Evolutionary conservation across 2,113 vertebrate genomes (phyloP).

Genomic region (Tiliqua scincoides): DNA sequence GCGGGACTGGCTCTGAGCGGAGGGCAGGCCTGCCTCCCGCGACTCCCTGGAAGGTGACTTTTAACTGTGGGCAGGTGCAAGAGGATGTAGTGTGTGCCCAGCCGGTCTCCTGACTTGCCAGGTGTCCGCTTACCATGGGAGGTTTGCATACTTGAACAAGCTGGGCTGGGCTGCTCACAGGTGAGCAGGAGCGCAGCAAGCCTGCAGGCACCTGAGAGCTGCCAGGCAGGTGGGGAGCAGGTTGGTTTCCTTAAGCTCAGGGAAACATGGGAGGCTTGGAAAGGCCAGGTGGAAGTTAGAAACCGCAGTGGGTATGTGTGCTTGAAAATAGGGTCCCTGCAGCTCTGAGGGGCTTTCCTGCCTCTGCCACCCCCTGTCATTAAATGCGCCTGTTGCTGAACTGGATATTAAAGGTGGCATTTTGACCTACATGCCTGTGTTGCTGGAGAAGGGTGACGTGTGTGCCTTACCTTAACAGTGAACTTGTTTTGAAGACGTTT

Average conservation of each 20-base stretch:
- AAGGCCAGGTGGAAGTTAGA: neutral
- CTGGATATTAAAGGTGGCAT: too few species aligned
- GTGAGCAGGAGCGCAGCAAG: slow-evolving; percentile 15
- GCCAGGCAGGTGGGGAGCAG: too few species aligned
- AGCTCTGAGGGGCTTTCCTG: neutral
- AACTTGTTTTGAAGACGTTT: too few species aligned
- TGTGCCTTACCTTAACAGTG: too few species aligned
- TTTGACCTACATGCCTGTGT: too few species aligned
- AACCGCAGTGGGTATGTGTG: neutral
- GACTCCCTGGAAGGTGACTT: slow-evolving; percentile 66
- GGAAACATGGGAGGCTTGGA: slow-evolving; percentile 21
- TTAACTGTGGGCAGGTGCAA: slow-evolving; percentile 42
- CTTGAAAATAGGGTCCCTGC: neutral
- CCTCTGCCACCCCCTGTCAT: too few species aligned
- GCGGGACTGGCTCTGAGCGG: slow-evolving; percentile 44
- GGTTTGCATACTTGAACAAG: slow-evolving; percentile 51
- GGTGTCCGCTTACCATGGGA: neutral
- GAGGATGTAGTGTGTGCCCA: neutral
- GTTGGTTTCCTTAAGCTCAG: neutral
- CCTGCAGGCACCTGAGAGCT: too few species aligned
- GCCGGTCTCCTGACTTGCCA: neutral
- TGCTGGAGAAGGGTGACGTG: too few species aligned
- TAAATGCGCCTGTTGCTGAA: too few species aligned
- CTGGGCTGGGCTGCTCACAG: slow-evolving; percentile 64
- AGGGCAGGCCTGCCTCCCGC: neutral